These are phyloP conservation scores for Petromus typicus DNA, from an alignment of 2,113 vertebrate genomes.

Conservation along the genomic window DNA sequence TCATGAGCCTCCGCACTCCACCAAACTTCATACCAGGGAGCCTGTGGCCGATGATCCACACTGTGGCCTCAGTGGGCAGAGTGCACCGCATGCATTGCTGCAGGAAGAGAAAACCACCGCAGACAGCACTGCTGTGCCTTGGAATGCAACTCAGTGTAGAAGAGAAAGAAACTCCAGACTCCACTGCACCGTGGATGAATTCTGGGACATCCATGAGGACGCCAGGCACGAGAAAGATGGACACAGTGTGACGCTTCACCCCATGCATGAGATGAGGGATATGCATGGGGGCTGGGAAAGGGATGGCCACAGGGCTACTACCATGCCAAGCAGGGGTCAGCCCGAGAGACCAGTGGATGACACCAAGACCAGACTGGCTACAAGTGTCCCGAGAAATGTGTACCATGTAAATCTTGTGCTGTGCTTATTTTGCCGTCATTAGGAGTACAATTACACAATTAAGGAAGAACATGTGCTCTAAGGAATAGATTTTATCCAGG, in stretches of 20 bases:
- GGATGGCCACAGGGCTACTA: neutral
- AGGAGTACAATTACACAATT: neutral
- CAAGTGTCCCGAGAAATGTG: accelerated
- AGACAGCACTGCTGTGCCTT: accelerated
- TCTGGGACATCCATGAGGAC: no score
- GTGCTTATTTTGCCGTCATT: neutral
- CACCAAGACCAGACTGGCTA: accelerated
- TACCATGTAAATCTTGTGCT: neutral
- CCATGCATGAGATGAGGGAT: accelerated
- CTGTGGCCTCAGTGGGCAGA: accelerated
- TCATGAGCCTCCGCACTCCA: no score
- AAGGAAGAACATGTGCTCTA: neutral
- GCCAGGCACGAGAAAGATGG: neutral
- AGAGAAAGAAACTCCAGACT: neutral
- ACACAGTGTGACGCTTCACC: accelerated
- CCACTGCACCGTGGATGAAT: accelerated
- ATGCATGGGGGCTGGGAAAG: accelerated
- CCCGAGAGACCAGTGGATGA: accelerated
- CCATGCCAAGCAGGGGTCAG: accelerated
- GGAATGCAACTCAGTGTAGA: no score
- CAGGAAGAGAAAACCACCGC: neutral
- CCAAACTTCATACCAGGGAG: accelerated
- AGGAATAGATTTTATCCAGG: neutral
- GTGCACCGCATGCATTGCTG: neutral
- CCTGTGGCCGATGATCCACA: accelerated